Conservation (phyloP, 2,113 vertebrate genomes). For the Furnarius figulus region DNA sequence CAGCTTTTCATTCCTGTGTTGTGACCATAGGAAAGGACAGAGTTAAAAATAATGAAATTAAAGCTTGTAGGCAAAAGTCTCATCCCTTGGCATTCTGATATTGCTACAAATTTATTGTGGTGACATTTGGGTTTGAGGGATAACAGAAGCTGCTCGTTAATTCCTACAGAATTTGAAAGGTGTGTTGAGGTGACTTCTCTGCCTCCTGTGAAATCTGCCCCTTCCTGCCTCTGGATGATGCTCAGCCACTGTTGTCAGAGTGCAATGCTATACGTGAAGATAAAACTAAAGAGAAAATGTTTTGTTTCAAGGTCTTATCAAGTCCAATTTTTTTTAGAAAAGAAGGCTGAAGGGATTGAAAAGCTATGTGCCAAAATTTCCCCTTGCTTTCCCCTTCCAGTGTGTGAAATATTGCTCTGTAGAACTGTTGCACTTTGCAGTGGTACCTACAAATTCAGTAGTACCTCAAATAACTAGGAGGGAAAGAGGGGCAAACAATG, state of each 20-base stretch:
- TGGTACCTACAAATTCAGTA: no score
- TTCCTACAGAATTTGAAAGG: background rate
- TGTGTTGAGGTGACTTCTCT: background rate
- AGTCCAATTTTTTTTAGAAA: background rate
- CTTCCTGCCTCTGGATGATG: background rate
- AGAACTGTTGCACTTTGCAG: background rate
- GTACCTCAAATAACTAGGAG: no score
- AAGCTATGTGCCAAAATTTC: background rate
- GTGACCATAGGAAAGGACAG: accelerated
- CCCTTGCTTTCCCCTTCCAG: background rate
- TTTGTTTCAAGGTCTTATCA: background rate
- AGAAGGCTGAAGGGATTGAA: background rate
- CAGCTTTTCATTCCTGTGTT: background rate
- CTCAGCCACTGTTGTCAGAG: accelerated
- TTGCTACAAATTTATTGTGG: background rate
- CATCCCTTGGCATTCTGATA: background rate
- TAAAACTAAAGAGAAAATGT: background rate
- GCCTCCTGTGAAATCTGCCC: background rate
- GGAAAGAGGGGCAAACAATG: background rate
- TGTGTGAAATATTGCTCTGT: background rate
- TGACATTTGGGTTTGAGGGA: background rate
- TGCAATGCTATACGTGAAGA: accelerated
- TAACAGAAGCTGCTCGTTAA: background rate
- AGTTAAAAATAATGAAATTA: background rate
- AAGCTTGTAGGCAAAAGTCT: background rate